Percentiles rank a stretch among this genome's conserved stretches.
These are phyloP conservation scores for Entomobrya proxima DNA, from an alignment of 2,888 invertebrate species.

Conservation along the genomic window DNA sequence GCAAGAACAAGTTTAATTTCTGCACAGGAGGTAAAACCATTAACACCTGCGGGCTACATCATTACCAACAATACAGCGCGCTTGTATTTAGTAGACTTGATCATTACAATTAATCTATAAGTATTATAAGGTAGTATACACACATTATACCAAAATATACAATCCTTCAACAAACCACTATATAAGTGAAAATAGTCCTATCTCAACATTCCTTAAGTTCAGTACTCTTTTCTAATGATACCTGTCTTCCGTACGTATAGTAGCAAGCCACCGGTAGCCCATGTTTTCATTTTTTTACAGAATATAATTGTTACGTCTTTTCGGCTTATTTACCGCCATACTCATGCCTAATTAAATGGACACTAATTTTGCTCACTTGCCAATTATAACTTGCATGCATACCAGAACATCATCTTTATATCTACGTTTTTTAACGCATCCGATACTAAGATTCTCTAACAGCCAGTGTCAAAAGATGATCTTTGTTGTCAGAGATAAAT, in stretches of 20 bases:
- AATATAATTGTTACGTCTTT: too few relatives aligned
- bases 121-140: background rate
- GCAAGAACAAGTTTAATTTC: background rate
- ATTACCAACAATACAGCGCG: background rate
- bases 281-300: too few relatives aligned
- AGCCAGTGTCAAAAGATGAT: background rate
- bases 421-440: background rate
- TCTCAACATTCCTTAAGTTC: too few relatives aligned
- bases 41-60: background rate
- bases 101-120: background rate
- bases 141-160: constrained; percentile 15
- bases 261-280: background rate
- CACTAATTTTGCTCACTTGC: too few relatives aligned
- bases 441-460: background rate
- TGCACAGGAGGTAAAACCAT: background rate
- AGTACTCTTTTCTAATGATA: background rate
- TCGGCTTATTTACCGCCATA: too few relatives aligned
- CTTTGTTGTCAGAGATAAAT: background rate
- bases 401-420: too few relatives aligned
- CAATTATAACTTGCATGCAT: too few relatives aligned
- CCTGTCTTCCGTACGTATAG: constrained; percentile 5
- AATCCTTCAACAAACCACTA: background rate
- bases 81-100: too few relatives aligned
- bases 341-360: too few relatives aligned
- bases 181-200: background rate